phyloP scores from a whole-genome alignment of 2,888 invertebrate species.

The Rhingia rostrata region DNA sequence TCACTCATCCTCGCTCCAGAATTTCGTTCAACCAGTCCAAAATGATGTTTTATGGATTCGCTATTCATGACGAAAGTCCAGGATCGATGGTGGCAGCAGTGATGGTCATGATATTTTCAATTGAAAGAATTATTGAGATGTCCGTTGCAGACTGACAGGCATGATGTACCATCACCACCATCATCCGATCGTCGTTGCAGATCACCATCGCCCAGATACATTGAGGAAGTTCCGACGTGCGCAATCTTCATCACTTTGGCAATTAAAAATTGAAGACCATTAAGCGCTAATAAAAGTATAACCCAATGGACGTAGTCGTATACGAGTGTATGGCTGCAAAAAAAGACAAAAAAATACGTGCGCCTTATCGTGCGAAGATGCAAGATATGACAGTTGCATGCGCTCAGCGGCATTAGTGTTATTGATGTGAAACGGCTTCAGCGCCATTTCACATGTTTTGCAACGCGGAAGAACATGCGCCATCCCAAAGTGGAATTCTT shows the following conservation, averaged over 20 bases:
- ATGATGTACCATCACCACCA: conserved; percentile 57
- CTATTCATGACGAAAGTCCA: conserved; percentile 30
- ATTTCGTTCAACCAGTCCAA: conserved; percentile 54
- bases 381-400: conserved; percentile 64
- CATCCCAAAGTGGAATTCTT: conserved; percentile 32
- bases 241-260: conserved; percentile 49
- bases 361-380: conserved; percentile 55
- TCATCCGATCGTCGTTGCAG: conserved; percentile 13
- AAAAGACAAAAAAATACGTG: conserved; percentile 20
- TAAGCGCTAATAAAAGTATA: conserved; percentile 63
- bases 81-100: conserved; percentile 33
- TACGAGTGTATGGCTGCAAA: conserved; percentile 18
- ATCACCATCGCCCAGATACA: conserved; percentile 19
- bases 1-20: conserved; percentile 38
- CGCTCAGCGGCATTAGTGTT: conserved; percentile 20
- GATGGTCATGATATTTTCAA: conserved; percentile 61
- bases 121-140: conserved; percentile 72
- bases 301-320: conserved; percentile 10
- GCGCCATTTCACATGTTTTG: conserved; percentile 70
- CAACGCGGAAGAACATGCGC: conserved; percentile 65
- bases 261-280: conserved; percentile 74
- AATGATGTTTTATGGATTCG: conserved; percentile 57
- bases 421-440: conserved; percentile 68
- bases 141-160: conserved; percentile 63
- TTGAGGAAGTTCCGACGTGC: conserved; percentile 50